Base-by-base conservation (phyloP, 2,113 vertebrate genomes). In the Penelope pileata region DNA sequence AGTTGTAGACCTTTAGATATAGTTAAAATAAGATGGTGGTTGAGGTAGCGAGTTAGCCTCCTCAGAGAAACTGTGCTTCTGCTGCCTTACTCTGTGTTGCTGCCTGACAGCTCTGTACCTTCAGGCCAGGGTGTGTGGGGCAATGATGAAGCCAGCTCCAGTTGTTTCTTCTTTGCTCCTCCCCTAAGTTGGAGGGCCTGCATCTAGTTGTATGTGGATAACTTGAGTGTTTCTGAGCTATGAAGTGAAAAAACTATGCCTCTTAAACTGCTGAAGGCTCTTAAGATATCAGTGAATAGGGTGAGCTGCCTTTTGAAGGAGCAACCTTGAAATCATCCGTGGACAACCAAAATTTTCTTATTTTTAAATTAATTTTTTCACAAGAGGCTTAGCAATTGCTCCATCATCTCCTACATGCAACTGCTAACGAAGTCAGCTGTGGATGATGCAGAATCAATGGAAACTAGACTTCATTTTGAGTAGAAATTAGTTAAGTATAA, bases 51-150 rank as follows among this genome's bases (percentile, higher is more conserved):
- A 42, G 10, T 9, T n/a, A 27, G 6, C 27, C 10, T 60, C 13
- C 26, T 26, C 19, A 34, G 30, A 56, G 17, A 29, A 63, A 18
- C 10, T 8, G 4, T 26, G 26, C 4, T 62, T 29, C 14, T 60
- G 42, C 11, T 69, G 22, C 6, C 26, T 67, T 12, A 30, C 29
- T 1, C 1, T 40, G 15, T 40, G 21, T 36, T 53, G 22, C 22
- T 38, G 2, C 9, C 34, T 43, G 51, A 4, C 9, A 42, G 43
- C 32, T 4, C 11, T 0, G 0, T 21, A 14, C 3, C 10, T 10
- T 47, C 18, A 14, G 5, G 5, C 22, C 10, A 8, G 36, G 22
- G 18, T 3, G 1, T 16, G 1, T 36, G 23, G 27, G 24, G 43
- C 27, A 6, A 9, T 32, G 17, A 21, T 12, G 27, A 59, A 66